Evolutionary conservation across 2,797 vertebrate species (phyloP).

Genomic region (Kryptolebias ocellatus): DNA sequence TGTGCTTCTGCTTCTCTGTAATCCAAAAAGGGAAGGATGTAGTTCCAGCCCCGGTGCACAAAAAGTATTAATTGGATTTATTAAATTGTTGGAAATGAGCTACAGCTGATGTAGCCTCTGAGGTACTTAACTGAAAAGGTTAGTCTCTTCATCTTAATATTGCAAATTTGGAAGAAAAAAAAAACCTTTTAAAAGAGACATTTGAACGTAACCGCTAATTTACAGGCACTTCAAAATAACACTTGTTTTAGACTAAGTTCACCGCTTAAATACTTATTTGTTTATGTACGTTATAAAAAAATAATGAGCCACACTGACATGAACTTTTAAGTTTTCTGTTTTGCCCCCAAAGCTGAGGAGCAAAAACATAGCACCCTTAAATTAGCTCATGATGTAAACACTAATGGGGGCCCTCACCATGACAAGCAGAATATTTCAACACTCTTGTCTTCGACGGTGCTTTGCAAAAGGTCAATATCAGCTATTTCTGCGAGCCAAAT

Average conservation of each 20-base stretch:
- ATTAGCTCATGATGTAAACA: conserved; percentile 95
- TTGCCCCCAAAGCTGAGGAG: conserved; percentile 86
- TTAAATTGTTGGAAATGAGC: conserved; percentile 64
- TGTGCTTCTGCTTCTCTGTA: conserved; percentile 43
- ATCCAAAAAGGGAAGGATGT: conserved; percentile 48
- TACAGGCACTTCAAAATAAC: background rate
- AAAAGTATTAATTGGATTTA: conserved; percentile 61
- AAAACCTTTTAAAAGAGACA: conserved; percentile 6
- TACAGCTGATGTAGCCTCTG: conserved; percentile 47
- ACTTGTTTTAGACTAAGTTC: conserved; percentile 5
- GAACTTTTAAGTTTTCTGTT: conserved; percentile 73
- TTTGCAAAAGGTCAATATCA: conserved; percentile 84
- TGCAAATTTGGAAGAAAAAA: conserved; percentile 35
- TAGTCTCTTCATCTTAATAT: conserved; percentile 31
- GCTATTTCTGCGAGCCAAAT: conserved; percentile 58
- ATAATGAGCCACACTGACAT: conserved; percentile 46
- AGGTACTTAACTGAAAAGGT: conserved; percentile 51
- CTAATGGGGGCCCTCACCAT: conserved; percentile 87
- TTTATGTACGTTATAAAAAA: conserved; percentile 45
- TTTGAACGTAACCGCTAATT: conserved; percentile 14
- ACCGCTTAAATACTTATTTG: conserved; percentile 32
- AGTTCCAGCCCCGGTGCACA: conserved; percentile 37
- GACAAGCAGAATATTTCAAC: conserved; percentile 90
- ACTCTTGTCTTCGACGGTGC: conserved; percentile 80
- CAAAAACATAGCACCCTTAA: conserved; percentile 90